phyloP scores from a whole-genome alignment of 2,888 invertebrate species.

The Plemyria rubiginata region DNA sequence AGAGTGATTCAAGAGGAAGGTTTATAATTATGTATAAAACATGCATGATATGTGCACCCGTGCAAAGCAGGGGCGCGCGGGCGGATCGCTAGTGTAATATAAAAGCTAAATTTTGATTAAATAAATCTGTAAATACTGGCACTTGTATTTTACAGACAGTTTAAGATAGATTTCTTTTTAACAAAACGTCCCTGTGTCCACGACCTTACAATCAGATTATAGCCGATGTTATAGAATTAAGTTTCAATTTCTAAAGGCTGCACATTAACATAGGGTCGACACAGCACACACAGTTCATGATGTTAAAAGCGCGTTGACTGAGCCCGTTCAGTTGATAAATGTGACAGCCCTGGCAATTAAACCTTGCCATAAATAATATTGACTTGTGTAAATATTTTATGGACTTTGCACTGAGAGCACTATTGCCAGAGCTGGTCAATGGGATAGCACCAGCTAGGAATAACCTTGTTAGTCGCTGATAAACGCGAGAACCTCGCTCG shows the following conservation, averaged over 20 bases:
- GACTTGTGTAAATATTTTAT: slow-evolving; percentile 45
- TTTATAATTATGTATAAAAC: no score
- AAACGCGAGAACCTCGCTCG: no score
- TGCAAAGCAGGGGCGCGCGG: no score
- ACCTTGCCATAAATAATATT: slow-evolving; percentile 57
- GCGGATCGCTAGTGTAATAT: no score
- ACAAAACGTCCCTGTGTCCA: slow-evolving; percentile 38
- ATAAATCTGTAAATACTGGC: no score
- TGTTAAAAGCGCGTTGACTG: slow-evolving; percentile 54
- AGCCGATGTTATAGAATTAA: slow-evolving; percentile 57
- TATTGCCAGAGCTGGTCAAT: slow-evolving; percentile 39
- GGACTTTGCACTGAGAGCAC: slow-evolving; percentile 28
- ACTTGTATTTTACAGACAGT: no score
- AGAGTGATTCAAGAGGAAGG: no score
- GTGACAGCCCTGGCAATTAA: slow-evolving; percentile 57
- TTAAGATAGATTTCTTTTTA: no score
- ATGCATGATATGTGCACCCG: no score
- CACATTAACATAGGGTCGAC: slow-evolving; percentile 52
- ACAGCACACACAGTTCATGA: slow-evolving; percentile 49
- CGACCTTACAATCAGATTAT: slow-evolving; percentile 50
- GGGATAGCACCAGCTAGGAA: slow-evolving; percentile 9
- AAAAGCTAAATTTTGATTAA: no score
- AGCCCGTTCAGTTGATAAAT: slow-evolving; percentile 54
- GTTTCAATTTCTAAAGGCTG: slow-evolving; percentile 59
- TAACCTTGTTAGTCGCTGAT: not conserved